Base-by-base conservation (phyloP, 2,888 invertebrate species). In the Tachina lurida region DNA sequence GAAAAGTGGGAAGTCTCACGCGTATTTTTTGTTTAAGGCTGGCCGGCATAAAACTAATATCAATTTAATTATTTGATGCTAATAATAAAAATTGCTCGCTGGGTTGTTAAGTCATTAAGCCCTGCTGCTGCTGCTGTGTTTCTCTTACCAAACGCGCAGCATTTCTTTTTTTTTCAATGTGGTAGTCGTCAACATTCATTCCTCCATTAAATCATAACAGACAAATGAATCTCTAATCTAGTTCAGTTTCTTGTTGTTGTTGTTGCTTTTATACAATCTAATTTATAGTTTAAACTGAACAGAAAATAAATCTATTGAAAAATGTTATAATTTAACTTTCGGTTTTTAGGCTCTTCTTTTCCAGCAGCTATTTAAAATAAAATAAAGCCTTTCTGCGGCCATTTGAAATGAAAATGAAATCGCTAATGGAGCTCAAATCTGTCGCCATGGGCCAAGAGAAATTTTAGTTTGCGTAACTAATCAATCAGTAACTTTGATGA, bases 131-230 rank as follows among this genome's bases (percentile, higher is more conserved):
- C 22, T 22, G 22, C 3, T 1, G 2, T 17, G 12, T 74, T 62
- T 19, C 39, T 71, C 41, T 31, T 31, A 10, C 12, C 5, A 49
- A 49, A 54, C 39, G 49, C 10, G 9, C 39, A 74, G 19, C 9
- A 62, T n/a, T 45, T 62, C 13, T 45, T 9, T 43, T 31, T 31
- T 7, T 31, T 74, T 8, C 43, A 10, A 19, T 9, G 1, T 15
- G 17, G 67, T 22, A 52, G 54, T n/a, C 22, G 17, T 56, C 39
- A 3, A 13, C 65, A 49, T 41, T 45, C 65, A 49, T 41, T 45
- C 9, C 63, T 65, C 47, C 79, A 65, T 73, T 80, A 58, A 73
- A 80, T 65, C 73, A 80, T n/a, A 31, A 3, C 31, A 74, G 56
- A 68, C 74, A 80, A 80, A 74, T 74, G 49, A 9, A 45, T 31